Percentiles rank a stretch among this genome's conserved stretches.
Evolutionary conservation across 2,113 vertebrate genomes (phyloP).

Genomic region (Phycodurus eques): DNA sequence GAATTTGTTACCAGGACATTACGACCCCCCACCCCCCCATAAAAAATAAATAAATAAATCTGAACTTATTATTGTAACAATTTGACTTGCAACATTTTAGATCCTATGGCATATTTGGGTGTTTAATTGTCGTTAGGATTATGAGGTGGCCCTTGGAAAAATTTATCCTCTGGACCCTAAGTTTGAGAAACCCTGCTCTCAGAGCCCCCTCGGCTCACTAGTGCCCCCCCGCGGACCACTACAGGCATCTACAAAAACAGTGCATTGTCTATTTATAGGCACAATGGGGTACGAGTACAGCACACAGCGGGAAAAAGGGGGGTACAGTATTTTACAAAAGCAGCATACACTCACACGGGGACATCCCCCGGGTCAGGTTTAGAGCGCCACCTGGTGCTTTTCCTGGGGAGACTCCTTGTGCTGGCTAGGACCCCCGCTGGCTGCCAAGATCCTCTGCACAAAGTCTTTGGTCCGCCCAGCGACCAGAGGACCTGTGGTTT

Average conservation of each 20-base stretch:
- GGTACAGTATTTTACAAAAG: conserved; percentile 49
- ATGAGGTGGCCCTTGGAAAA: background rate
- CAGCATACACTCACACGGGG: conserved; percentile 16
- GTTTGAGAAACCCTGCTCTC: conserved; percentile 25
- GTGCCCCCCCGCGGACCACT: conserved; percentile 49
- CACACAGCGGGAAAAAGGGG: conserved; percentile 46
- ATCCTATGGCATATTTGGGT: background rate
- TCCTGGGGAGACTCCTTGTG: conserved; percentile 28
- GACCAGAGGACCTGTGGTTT: conserved; percentile 65
- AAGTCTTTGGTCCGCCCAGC: conserved; percentile 77
- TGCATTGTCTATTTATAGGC: conserved; percentile 77
- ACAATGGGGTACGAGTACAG: conserved; percentile 69
- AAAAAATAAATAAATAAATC: no score
- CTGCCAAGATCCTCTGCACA: conserved; percentile 71
- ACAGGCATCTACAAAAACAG: conserved; percentile 70
- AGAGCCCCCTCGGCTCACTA: conserved; percentile 41
- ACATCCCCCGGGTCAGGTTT: conserved; percentile 20
- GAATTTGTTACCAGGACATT: no score
- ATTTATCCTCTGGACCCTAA: background rate
- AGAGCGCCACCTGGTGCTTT: conserved; percentile 34
- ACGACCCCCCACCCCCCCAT: no score
- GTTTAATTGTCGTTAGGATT: background rate
- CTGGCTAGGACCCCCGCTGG: conserved; percentile 54
- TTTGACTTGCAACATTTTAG: background rate
- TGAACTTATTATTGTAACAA: no score